Conservation (phyloP, 2,888 invertebrate species). For the Ochlodes sylvanus region DNA sequence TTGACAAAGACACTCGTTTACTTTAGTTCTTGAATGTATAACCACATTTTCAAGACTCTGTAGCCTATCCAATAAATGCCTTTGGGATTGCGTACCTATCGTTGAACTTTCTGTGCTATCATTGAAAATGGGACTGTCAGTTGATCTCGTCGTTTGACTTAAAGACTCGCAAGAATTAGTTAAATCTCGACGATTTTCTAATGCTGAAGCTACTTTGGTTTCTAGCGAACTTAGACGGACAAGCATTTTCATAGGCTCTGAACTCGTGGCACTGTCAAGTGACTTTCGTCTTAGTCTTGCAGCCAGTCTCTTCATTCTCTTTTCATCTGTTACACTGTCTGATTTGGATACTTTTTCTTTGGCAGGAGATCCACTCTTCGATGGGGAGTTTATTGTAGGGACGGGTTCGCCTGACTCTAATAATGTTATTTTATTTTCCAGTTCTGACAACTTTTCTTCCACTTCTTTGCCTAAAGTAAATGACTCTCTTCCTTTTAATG, state of each 20-base stretch:
- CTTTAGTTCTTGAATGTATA: conserved; percentile 87
- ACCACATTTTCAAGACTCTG: conserved; percentile 87
- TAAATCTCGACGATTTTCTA: conserved; percentile 72
- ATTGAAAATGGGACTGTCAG: conserved; percentile 65
- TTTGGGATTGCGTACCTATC: conserved; percentile 80
- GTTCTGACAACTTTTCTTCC: conserved; percentile 92
- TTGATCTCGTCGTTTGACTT: conserved; percentile 70
- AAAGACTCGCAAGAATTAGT: conserved; percentile 86
- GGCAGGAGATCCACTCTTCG: conserved; percentile 82
- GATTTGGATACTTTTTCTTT: conserved; percentile 83
- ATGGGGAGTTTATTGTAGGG: conserved; percentile 75
- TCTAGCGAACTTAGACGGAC: conserved; percentile 91
- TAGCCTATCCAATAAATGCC: conserved; percentile 84
- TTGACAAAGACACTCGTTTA: conserved; percentile 88
- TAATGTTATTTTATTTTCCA: conserved; percentile 90
- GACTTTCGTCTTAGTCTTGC: conserved; percentile 89
- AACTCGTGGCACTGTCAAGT: conserved; percentile 90
- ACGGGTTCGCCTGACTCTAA: conserved; percentile 83
- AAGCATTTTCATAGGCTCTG: conserved; percentile 92
- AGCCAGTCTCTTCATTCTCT: conserved; percentile 80
- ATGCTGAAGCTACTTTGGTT: conserved; percentile 89
- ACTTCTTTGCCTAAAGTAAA: conserved; percentile 92
- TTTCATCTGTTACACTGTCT: conserved; percentile 76
- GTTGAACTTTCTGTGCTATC: conserved; percentile 63
- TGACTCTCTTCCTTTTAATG: conserved; percentile 93